These are phyloP conservation scores for Opisthograptis luteolata DNA, from an alignment of 2,888 invertebrate species.

Conservation along the genomic window DNA sequence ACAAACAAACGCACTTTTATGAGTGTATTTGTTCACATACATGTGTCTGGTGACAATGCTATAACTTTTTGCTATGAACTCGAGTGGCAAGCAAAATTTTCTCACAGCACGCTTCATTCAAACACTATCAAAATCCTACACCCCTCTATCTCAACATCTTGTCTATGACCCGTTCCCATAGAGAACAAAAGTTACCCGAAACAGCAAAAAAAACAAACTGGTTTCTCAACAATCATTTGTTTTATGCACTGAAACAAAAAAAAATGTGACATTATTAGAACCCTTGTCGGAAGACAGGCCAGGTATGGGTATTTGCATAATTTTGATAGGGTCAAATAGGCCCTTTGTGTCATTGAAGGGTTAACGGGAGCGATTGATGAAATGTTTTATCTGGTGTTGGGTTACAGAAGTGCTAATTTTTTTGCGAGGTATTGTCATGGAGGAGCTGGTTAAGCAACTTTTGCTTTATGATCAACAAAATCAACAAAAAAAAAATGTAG, in stretches of 20 bases:
- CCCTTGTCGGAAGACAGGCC: slow-evolving; percentile 45
- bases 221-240: slow-evolving; percentile 36
- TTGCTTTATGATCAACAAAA: neutral
- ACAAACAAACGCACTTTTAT: too few relatives aligned
- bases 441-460: neutral
- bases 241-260: slow-evolving; percentile 45
- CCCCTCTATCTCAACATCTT: slow-evolving; percentile 52
- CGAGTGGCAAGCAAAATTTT: slow-evolving; percentile 30
- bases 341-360: slow-evolving; percentile 44
- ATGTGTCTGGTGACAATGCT: neutral
- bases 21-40: slow-evolving; percentile 5
- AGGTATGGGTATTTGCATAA: slow-evolving; percentile 59
- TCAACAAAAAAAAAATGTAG: neutral
- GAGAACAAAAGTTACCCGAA: slow-evolving; percentile 46
- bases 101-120: slow-evolving; percentile 36
- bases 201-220: slow-evolving; percentile 33
- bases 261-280: slow-evolving; percentile 56
- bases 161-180: slow-evolving; percentile 56
- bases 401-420: slow-evolving; percentile 38
- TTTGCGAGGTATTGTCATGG: slow-evolving; percentile 1
- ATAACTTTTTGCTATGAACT: slow-evolving; percentile 21
- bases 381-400: slow-evolving; percentile 42
- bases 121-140: slow-evolving; percentile 38
- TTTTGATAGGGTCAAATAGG: slow-evolving; percentile 55
- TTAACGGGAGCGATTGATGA: slow-evolving; percentile 47